Percentiles rank a stretch among this genome's conserved stretches.
Conservation (phyloP, 2,797 vertebrate species). For the Thunnus albacares region DNA sequence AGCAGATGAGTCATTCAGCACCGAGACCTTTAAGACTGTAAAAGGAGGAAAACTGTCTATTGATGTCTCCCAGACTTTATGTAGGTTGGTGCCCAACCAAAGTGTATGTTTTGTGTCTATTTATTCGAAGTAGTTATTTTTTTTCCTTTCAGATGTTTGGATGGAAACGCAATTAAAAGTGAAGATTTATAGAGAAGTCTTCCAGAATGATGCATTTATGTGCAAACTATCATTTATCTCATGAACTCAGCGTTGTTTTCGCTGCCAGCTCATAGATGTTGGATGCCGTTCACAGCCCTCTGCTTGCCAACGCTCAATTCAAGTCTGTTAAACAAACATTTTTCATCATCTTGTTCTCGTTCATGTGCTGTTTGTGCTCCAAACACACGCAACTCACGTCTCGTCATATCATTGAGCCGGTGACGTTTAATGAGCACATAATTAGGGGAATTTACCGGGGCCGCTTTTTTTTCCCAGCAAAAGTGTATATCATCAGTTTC, state of each 20-base stretch:
- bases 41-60: neutral
- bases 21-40: neutral
- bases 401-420: neutral
- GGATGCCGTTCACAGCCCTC: neutral
- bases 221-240: neutral
- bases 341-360: neutral
- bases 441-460: conserved; percentile 22
- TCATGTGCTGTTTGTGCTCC: neutral
- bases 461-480: neutral
- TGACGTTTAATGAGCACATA: conserved; percentile 1
- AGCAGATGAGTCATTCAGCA: conserved; percentile 17
- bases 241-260: neutral
- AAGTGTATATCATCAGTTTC: conserved; percentile 27
- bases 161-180: neutral
- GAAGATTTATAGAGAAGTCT: neutral
- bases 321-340: neutral
- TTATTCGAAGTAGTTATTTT: neutral
- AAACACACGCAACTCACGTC: neutral
- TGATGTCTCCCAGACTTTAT: neutral
- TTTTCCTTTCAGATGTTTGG: neutral
- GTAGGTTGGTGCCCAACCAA: neutral
- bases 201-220: neutral
- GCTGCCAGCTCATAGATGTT: no score
- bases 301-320: neutral
- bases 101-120: neutral